These are phyloP conservation scores for Junco hyemalis DNA, from an alignment of 2,113 vertebrate genomes.

Conservation along the genomic window DNA sequence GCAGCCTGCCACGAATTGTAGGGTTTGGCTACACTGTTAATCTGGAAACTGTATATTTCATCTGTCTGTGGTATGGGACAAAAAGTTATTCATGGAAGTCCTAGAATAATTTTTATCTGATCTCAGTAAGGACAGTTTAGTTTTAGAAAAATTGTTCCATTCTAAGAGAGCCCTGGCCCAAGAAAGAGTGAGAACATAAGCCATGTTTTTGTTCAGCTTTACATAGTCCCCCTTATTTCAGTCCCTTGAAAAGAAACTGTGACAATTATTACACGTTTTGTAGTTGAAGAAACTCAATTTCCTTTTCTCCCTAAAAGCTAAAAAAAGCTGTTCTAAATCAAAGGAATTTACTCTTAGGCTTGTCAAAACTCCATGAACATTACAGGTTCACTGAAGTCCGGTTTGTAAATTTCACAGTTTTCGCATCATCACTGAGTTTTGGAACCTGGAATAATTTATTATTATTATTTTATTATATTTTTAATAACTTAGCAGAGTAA, in stretches of 20 bases:
- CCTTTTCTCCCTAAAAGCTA: neutral
- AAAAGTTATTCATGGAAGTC: neutral
- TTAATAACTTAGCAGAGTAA: neutral
- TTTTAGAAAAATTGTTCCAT: neutral
- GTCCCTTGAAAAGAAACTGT: neutral
- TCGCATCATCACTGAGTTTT: neutral
- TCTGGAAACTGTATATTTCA: neutral
- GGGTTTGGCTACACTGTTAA: neutral
- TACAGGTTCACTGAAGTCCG: neutral
- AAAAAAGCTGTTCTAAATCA: neutral
- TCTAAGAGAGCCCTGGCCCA: neutral
- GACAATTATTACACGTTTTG: neutral
- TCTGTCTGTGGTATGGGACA: neutral
- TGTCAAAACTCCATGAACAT: neutral
- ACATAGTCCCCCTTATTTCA: neutral
- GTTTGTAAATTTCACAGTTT: neutral
- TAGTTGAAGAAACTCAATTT: neutral
- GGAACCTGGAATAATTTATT: neutral
- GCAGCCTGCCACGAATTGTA: neutral
- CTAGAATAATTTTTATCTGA: neutral
- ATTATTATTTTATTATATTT: too few species aligned
- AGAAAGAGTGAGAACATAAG: neutral
- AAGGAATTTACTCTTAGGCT: neutral
- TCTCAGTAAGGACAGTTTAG: neutral
- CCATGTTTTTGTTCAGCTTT: neutral